These are phyloP conservation scores for Yoshiicerus persimilis DNA, from an alignment of 1,140 invertebrate species.

Conservation along the genomic window DNA sequence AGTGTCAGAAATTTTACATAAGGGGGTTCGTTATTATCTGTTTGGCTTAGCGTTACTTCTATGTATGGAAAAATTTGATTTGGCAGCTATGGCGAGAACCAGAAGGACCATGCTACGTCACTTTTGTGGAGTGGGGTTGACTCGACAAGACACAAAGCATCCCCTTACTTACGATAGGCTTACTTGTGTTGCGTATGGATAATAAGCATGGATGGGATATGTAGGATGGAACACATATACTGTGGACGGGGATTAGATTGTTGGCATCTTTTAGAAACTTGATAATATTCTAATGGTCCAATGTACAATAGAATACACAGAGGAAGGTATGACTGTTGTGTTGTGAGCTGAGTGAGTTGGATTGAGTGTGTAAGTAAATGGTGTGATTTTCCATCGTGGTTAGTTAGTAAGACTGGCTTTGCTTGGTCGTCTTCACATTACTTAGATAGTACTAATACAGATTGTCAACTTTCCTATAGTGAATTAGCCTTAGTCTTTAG, in stretches of 20 bases:
- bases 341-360: no score
- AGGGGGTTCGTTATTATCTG: neutral
- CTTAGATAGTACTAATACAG: neutral
- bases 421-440: neutral
- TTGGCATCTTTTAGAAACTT: neutral
- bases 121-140: neutral
- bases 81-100: neutral
- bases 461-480: neutral
- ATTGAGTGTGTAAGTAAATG: neutral
- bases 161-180: neutral
- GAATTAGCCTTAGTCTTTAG: neutral
- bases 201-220: neutral
- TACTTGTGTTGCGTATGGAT: neutral
- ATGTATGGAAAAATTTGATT: neutral
- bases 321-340: neutral
- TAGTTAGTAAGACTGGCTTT: neutral
- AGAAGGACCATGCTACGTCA: neutral
- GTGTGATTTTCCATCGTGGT: neutral
- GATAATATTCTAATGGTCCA: neutral
- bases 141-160: neutral
- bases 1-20: neutral
- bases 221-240: neutral
- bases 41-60: neutral
- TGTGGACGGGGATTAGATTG: neutral
- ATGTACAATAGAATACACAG: neutral